phyloP scores from a whole-genome alignment of 2,113 vertebrate species.

The Fulica atra region DNA sequence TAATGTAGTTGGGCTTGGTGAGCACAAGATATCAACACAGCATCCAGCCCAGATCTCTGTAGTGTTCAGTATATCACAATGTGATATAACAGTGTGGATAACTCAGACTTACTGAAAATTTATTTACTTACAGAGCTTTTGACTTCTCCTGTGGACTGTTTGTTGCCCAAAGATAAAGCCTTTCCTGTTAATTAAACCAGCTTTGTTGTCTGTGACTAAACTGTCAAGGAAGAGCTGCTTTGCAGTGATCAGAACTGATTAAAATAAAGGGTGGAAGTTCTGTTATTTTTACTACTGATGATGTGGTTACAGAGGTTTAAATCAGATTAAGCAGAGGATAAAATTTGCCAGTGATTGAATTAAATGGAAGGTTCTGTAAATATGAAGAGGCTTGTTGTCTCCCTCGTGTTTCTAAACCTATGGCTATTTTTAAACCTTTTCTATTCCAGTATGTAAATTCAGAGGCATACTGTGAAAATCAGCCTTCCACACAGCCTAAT shows the following conservation, averaged over 20 bases:
- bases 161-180: neutral
- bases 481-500: neutral
- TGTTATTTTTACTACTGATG: neutral
- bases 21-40: accelerated
- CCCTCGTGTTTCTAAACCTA: slow-evolving; percentile 1
- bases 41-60: neutral
- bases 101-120: neutral
- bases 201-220: neutral
- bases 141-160: neutral
- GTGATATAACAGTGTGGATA: accelerated
- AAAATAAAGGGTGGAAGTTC: neutral
- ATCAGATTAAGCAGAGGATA: slow-evolving; percentile 44
- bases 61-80: neutral
- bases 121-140: neutral
- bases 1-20: neutral
- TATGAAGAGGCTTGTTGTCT: neutral
- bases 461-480: neutral
- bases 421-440: neutral
- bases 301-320: slow-evolving; percentile 28
- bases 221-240: neutral
- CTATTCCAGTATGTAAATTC: neutral
- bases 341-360: slow-evolving; percentile 42
- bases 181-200: neutral
- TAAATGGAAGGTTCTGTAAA: neutral
- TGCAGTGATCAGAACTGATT: neutral